Conservation (phyloP, 1,140 invertebrate genomes). For the Aleiodes sp. region DNA sequence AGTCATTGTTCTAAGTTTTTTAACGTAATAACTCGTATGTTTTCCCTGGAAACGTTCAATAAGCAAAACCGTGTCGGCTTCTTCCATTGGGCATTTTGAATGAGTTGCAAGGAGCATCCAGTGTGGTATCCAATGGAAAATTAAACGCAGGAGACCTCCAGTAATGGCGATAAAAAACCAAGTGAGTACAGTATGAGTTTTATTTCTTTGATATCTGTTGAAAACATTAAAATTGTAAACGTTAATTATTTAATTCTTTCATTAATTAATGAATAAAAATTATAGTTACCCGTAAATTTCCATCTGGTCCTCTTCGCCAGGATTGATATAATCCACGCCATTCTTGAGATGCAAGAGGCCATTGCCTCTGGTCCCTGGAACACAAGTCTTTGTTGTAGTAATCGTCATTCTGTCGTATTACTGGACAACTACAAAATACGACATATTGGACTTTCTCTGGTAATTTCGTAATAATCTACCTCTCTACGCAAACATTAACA, state of each 20-base stretch:
- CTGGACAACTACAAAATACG: no score
- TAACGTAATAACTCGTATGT: slow-evolving; percentile 68
- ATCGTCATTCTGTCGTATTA: no score
- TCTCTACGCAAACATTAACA: no score
- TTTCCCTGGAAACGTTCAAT: slow-evolving; percentile 69
- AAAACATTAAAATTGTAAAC: no score
- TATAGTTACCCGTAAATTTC: slow-evolving; percentile 64
- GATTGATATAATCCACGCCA: slow-evolving; percentile 70
- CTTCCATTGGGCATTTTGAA: slow-evolving; percentile 66
- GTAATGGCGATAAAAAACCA: slow-evolving; percentile 72
- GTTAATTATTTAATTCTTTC: background rate
- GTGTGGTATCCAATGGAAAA: slow-evolving; percentile 76
- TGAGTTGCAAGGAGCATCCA: slow-evolving; percentile 72
- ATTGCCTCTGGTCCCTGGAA: slow-evolving; percentile 61
- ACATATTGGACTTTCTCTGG: no score
- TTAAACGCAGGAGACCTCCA: slow-evolving; percentile 70
- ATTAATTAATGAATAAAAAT: background rate
- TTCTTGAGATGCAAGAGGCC: slow-evolving; percentile 59
- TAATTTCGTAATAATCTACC: no score
- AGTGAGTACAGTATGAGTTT: slow-evolving; percentile 61
- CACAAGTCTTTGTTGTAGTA: no score
- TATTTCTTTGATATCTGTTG: slow-evolving; percentile 69
- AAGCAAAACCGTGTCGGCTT: slow-evolving; percentile 72
- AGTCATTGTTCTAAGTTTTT: slow-evolving; percentile 58
- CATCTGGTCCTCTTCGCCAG: slow-evolving; percentile 77